Conservation (phyloP, 2,888 invertebrate genomes). For the Nebria salina region DNA sequence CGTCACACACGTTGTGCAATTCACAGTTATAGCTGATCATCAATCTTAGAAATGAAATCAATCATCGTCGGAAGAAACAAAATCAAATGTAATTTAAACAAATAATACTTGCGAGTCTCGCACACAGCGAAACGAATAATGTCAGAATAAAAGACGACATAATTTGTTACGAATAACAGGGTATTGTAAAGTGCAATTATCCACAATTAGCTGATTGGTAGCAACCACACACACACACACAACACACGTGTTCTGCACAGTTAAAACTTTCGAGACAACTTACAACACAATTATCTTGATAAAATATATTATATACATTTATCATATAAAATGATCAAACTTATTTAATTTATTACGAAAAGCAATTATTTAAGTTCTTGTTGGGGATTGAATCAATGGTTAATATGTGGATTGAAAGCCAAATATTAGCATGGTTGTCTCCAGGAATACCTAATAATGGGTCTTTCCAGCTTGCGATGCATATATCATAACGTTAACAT, state of each 20-base stretch:
- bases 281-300: neutral
- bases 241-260: neutral
- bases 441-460: constrained; percentile 9
- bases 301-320: neutral
- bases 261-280: neutral
- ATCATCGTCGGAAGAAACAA: too few species aligned
- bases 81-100: too few species aligned
- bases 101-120: too few species aligned
- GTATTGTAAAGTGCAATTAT: constrained; percentile 56
- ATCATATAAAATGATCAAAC: too few species aligned
- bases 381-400: too few species aligned
- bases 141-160: too few species aligned
- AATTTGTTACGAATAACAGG: constrained; percentile 27
- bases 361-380: too few species aligned
- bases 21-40: too few species aligned
- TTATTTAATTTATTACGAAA: too few species aligned
- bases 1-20: too few species aligned
- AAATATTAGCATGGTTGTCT: neutral
- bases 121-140: too few species aligned
- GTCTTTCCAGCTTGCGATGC: constrained; percentile 7
- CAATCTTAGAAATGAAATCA: too few species aligned
- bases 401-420: neutral
- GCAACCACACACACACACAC: constrained; percentile 4
- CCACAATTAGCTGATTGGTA: constrained; percentile 60
- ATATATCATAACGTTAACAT: constrained; percentile 18